Base-by-base conservation (phyloP, 1,140 invertebrate genomes). In the Papilio xuthus region DNA sequence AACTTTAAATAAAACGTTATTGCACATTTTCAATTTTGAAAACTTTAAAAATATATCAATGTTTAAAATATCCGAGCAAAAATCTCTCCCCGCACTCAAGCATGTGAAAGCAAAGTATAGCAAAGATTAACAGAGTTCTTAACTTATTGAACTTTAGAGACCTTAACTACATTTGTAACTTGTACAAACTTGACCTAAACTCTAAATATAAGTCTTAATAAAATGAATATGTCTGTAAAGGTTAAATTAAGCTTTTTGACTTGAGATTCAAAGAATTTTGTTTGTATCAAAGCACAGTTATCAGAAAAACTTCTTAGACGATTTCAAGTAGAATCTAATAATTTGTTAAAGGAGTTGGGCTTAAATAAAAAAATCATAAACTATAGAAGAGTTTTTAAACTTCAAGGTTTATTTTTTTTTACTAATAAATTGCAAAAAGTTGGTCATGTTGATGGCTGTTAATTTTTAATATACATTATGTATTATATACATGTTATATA, bases 1-100 rank as follows among this genome's bases (percentile, higher is more conserved):
- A 67, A 28, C 26, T 67, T 67, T 13, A 15, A 67, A 28, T 67
- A 26, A 53, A 53, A 60, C 56, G 26, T 67, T 67, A 67, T 28
- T 60, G 20, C 20, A 60, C 9, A 60, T 26, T 60, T 26, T 60
- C 56, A 60, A 26, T 60, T 60, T 26, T 6, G 6, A 12, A 26
- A 60, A 67, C 12, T 67, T 67, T 67, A 28, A 67, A 28, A 18
- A 60, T 60, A 60, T 13, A 60, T 60, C 56, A 26, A 28, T 2
- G n/a, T 23, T 15, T 7, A 28, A 67, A 67, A 0, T 53, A 26
- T 9, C 10, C 23, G 23, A 26, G 6, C 6, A 28, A 9, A 23
- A 28, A n/a, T n/a, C n/a, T n/a, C n/a, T n/a, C n/a, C n/a, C 32
- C 32, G 26, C 13, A 67, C 26, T 23, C 20, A 7, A 60, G 23